Percentiles rank a stretch among this genome's conserved stretches.
These are phyloP conservation scores for Ictidomys tridecemlineatus DNA, from an alignment of 2,113 vertebrate genomes.

Conservation along the genomic window DNA sequence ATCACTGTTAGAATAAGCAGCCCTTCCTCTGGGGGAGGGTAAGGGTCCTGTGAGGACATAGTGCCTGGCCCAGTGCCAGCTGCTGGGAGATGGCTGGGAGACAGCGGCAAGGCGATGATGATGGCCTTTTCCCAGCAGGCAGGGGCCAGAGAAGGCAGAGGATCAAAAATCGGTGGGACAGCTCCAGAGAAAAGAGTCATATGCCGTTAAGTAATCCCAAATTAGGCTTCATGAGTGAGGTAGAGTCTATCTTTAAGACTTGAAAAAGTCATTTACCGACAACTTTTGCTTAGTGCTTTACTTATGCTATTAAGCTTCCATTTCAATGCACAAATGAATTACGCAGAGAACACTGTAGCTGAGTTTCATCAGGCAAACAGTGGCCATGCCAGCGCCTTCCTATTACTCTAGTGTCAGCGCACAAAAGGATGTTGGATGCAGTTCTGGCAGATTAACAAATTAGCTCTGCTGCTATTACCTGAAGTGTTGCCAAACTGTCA, in stretches of 20 bases:
- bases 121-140: not conserved
- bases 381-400: conserved; percentile 53
- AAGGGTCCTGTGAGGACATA: not conserved
- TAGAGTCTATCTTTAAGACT: conserved; percentile 67
- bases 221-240: conserved; percentile 60
- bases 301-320: conserved; percentile 79
- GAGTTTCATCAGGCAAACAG: conserved; percentile 69
- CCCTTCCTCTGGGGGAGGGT: no score
- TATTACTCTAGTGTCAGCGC: conserved; percentile 69
- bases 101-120: not conserved
- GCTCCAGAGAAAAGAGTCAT: conserved; percentile 6
- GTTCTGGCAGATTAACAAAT: conserved; percentile 82
- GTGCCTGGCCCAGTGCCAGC: not conserved
- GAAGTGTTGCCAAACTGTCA: conserved; percentile 66
- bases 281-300: conserved; percentile 80
- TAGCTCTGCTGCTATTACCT: conserved; percentile 64
- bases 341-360: conserved; percentile 59
- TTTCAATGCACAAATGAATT: conserved; percentile 81
- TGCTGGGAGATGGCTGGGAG: not conserved
- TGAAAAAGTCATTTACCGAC: conserved; percentile 76
- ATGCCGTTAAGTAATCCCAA: conserved; percentile 3
- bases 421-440: conserved; percentile 73
- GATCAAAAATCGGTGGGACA: not conserved
- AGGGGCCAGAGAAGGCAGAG: not conserved
- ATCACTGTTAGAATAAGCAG: not conserved